phyloP scores from a whole-genome alignment of 2,797 vertebrate genomes.

The Dipus sagitta region DNA sequence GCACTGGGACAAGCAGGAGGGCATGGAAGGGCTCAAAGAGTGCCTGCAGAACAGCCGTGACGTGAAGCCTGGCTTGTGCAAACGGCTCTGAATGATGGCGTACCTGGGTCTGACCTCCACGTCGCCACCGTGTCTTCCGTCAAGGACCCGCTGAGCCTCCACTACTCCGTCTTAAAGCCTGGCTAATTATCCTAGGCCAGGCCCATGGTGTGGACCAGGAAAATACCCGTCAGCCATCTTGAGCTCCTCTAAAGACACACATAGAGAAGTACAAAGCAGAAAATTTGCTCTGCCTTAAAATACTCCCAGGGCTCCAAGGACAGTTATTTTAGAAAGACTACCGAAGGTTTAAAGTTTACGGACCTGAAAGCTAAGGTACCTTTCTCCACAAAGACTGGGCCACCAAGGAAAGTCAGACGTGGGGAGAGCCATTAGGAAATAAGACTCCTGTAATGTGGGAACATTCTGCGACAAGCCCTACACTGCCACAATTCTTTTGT shows the following conservation, averaged over 20 bases:
- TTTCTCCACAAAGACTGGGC: slow-evolving; percentile 44
- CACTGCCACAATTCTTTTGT: slow-evolving; percentile 81
- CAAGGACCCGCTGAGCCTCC: background rate
- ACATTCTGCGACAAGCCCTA: background rate
- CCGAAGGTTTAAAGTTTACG: slow-evolving; percentile 64
- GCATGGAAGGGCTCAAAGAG: background rate
- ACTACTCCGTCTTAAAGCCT: background rate
- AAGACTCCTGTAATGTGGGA: slow-evolving; percentile 37
- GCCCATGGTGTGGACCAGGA: background rate
- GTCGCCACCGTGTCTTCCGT: background rate
- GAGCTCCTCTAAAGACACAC: slow-evolving; percentile 5
- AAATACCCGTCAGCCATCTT: background rate
- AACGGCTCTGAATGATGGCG: background rate
- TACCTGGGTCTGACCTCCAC: background rate
- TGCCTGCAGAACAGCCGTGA: no score
- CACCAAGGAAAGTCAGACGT: background rate
- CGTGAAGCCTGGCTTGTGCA: background rate
- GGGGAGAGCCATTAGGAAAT: slow-evolving; percentile 58
- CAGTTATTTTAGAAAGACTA: slow-evolving; percentile 61
- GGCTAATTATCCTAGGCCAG: background rate
- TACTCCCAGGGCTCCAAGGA: slow-evolving; percentile 47
- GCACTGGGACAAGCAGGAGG: background rate
- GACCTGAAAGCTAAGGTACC: slow-evolving; percentile 51
- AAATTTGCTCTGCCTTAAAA: slow-evolving; percentile 64
- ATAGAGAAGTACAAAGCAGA: slow-evolving; percentile 47